Evolutionary conservation across 2,888 invertebrate species (phyloP).

Genomic region (Ganaspis brasiliensis): DNA sequence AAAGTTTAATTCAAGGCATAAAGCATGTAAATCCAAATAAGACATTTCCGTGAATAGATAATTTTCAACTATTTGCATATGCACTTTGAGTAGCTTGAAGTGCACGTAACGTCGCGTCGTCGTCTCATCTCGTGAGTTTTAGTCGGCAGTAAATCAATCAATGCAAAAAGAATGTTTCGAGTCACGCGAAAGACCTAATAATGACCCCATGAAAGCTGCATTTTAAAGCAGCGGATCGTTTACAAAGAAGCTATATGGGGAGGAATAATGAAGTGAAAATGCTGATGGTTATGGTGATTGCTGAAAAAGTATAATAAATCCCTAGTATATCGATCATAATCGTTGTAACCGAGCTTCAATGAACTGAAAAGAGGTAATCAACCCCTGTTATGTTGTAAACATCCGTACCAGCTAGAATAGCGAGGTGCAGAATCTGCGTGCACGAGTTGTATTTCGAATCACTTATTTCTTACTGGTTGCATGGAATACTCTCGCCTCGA

Average conservation of each 20-base stretch:
- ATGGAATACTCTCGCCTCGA: slow-evolving; percentile 39
- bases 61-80: slow-evolving; percentile 23
- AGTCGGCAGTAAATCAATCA: slow-evolving; percentile 24
- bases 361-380: slow-evolving; percentile 37
- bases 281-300: slow-evolving; percentile 22
- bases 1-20: neutral
- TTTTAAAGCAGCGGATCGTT: neutral
- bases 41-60: slow-evolving; percentile 1
- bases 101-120: neutral
- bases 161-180: slow-evolving; percentile 4
- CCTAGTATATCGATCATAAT: slow-evolving; percentile 5
- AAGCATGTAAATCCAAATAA: neutral
- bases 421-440: slow-evolving; percentile 27
- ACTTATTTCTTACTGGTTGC: slow-evolving; percentile 37
- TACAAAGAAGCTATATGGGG: neutral
- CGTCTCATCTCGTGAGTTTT: slow-evolving; percentile 14
- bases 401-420: slow-evolving; percentile 16
- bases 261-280: slow-evolving; percentile 30
- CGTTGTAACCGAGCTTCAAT: slow-evolving; percentile 15
- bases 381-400: slow-evolving; percentile 33
- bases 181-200: slow-evolving; percentile 35
- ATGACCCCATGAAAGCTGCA: slow-evolving; percentile 18
- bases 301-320: slow-evolving; percentile 28
- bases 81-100: slow-evolving; percentile 14
- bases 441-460: slow-evolving; percentile 34